Evolutionary conservation across 2,113 vertebrate species (phyloP).

Genomic region (Rhinichthys klamathensis): DNA sequence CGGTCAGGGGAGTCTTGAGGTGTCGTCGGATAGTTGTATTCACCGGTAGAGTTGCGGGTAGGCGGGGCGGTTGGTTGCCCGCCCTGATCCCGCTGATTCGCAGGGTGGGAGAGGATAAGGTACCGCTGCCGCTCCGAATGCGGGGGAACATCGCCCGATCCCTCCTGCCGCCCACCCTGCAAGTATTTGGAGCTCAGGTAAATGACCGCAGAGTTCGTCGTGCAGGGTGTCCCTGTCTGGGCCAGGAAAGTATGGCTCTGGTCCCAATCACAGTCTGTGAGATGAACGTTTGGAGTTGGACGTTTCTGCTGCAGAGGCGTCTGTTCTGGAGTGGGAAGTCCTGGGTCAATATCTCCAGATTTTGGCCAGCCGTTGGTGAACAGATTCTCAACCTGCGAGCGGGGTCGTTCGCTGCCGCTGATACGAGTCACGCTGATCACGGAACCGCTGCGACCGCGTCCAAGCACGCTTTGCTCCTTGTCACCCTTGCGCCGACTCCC

Average conservation of each 20-base stretch:
- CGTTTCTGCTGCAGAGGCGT: slow-evolving; percentile 94
- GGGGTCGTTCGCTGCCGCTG: slow-evolving; percentile 76
- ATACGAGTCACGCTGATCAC: slow-evolving; percentile 91
- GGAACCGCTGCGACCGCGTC: slow-evolving; percentile 83
- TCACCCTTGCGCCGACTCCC: slow-evolving; percentile 83
- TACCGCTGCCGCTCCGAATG: slow-evolving; percentile 78
- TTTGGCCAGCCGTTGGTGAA: slow-evolving; percentile 91
- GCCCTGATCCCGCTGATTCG: slow-evolving; percentile 66
- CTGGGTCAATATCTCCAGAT: slow-evolving; percentile 84
- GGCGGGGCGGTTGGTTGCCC: slow-evolving; percentile 62
- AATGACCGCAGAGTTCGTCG: slow-evolving; percentile 75
- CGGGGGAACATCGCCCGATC: slow-evolving; percentile 71
- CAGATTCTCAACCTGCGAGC: slow-evolving; percentile 75
- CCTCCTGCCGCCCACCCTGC: slow-evolving; percentile 73
- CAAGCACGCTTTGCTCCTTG: slow-evolving; percentile 88
- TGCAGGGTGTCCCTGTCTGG: slow-evolving; percentile 73
- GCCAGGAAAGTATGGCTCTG: slow-evolving; percentile 86
- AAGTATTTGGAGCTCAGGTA: slow-evolving; percentile 81
- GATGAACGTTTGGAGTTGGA: slow-evolving; percentile 72
- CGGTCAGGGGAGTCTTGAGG: slow-evolving; percentile 87
- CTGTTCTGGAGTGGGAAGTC: slow-evolving; percentile 93
- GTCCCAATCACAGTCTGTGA: slow-evolving; percentile 84
- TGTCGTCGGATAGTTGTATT: slow-evolving; percentile 80
- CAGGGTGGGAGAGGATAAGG: slow-evolving; percentile 68
- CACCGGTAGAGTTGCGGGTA: slow-evolving; percentile 79